Evolutionary conservation across 2,113 vertebrate species (phyloP).

Genomic region (Circaetus gallicus): DNA sequence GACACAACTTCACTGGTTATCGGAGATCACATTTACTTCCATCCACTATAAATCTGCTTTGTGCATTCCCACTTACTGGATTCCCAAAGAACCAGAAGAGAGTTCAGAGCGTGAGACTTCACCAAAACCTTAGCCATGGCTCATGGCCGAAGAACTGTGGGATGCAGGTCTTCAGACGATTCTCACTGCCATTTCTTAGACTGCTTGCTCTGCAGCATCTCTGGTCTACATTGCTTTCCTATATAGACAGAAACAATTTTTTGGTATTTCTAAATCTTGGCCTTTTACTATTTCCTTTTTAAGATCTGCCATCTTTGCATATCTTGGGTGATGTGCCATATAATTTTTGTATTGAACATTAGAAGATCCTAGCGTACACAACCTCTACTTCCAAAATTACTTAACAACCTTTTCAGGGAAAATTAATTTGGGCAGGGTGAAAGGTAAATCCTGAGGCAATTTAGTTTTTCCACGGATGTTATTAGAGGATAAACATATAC

Average conservation of each 20-base stretch:
- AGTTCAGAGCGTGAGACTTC: background rate
- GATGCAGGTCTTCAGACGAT: background rate
- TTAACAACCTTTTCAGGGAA: background rate
- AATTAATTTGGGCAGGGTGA: background rate
- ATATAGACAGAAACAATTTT: background rate
- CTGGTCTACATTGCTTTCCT: background rate
- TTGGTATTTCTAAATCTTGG: background rate
- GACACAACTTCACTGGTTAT: background rate
- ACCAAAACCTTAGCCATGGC: background rate
- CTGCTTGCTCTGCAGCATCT: background rate
- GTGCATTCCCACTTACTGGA: background rate
- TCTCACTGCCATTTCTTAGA: background rate
- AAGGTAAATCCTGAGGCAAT: background rate
- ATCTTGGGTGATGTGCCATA: background rate
- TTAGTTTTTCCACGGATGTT: background rate
- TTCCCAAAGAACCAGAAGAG: background rate
- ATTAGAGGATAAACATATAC: background rate
- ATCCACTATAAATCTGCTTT: background rate
- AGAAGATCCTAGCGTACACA: background rate
- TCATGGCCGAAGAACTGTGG: background rate
- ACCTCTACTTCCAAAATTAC: background rate
- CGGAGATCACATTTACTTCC: background rate
- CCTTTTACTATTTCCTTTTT: background rate
- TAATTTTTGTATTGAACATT: background rate
- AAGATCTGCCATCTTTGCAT: background rate